Evolutionary conservation across 64 coral and sea anemone species (phyloP), one percentile per base, ranked within the genome.

Genomic region (Montipora cactus): DNA sequence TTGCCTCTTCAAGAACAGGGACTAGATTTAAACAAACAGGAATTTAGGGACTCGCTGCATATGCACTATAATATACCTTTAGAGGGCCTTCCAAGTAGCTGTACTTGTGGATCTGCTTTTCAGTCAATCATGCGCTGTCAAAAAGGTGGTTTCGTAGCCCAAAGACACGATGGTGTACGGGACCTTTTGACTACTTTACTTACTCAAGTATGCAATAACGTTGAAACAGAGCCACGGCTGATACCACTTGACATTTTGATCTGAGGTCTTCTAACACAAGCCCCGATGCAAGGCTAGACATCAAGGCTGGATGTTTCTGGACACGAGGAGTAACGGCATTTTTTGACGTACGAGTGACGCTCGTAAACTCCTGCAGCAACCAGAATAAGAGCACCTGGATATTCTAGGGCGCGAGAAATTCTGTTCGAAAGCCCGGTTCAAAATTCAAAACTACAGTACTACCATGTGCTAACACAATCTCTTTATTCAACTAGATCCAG

Each of bases 131-230:
- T 15, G 59, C 84, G 11, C 37, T 69, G 67, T 87, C 68, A 87
- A 50, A 87, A 87, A 69, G 83, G 66, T 18, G 84, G 61, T 50
- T 87, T 87, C 48, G 84, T 87, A 12, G 44, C 61, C 14, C 8
- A 70, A 73, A 87, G 61, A 47, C 84, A 74, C 67, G 84, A 87
- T 1, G 68, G 61, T 52, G 48, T 87, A 10, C 59, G 21, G n/a
- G 52, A 69, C 48, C 21, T 71, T 12, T 46, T 87, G 44, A 70
- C 84, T 37, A 19, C 84, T 68, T 37, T 82, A 82, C 9, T 57
- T 87, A 69, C 9, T 70, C 62, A 87, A 87, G 83, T 87, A 8
- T 87, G 83, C 62, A 87, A 87, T 22, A 87, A 87, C 7, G 83
- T 87, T 28, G 83, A 87, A 87, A 37, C 62, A 87, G 59, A 87